Evolutionary conservation across 2,888 invertebrate species (phyloP).

Genomic region (Stegophylla sp.): DNA sequence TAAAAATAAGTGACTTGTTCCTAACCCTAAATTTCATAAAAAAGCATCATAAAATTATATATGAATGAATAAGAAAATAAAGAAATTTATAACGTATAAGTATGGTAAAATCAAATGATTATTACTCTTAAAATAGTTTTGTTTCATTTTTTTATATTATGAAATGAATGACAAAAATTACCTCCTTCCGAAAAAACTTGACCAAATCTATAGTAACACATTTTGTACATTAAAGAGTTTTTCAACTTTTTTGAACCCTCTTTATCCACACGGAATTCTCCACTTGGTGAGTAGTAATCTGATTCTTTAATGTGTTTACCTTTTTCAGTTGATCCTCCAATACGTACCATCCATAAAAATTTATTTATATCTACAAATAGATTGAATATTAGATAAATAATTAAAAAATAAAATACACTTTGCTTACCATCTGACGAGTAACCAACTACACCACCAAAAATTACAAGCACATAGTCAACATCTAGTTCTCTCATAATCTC

Average conservation of each 20-base stretch:
- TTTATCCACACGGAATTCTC: constrained; percentile 95
- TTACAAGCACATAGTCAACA: constrained; percentile 96
- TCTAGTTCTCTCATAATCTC: constrained; percentile 97
- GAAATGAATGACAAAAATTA: no score
- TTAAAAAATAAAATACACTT: background rate
- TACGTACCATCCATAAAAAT: constrained; percentile 98
- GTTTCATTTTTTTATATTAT: no score
- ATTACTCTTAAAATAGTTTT: no score
- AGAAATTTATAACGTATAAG: no score
- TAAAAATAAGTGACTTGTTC: no score
- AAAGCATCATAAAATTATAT: no score
- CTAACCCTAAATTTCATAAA: no score
- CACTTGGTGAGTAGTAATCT: constrained; percentile 94
- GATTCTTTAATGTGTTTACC: constrained; percentile 95
- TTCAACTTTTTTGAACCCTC: constrained; percentile 90
- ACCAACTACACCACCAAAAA: constrained; percentile 97
- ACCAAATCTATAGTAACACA: constrained; percentile 98
- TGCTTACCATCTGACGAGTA: constrained; percentile 92
- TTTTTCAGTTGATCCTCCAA: constrained; percentile 93
- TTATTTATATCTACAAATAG: constrained; percentile 86
- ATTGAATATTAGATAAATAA: constrained; percentile 13
- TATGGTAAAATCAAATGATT: no score
- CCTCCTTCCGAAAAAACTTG: constrained; percentile 94
- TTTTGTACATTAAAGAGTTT: constrained; percentile 99
- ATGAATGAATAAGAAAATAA: no score